These are phyloP conservation scores for Calidris pygmaea DNA, from an alignment of 2,113 vertebrate species.

Conservation along the genomic window DNA sequence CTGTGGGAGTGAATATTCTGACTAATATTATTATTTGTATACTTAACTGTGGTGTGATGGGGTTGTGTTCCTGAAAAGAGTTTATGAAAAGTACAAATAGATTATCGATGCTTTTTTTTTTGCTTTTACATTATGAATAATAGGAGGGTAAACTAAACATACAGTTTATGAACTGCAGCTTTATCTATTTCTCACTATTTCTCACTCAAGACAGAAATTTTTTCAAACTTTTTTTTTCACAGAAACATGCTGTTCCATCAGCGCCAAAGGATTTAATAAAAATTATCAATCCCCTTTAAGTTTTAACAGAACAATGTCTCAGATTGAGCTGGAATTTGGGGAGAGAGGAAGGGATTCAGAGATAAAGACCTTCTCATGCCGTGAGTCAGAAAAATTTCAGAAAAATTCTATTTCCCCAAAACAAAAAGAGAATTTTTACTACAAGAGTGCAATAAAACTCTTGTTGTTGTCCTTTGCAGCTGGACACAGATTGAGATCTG, in stretches of 20 bases:
- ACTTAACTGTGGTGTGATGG: constrained; percentile 7
- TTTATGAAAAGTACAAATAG: constrained; percentile 30
- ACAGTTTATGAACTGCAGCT: neutral
- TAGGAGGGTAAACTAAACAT: neutral
- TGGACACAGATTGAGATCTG: neutral
- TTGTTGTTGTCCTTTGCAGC: neutral
- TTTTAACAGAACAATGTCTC: neutral
- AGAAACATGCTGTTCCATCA: neutral
- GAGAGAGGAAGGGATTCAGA: neutral
- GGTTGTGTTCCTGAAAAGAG: constrained; percentile 39
- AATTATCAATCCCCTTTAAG: neutral
- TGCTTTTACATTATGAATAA: neutral
- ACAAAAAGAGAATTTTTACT: neutral
- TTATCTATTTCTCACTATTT: neutral
- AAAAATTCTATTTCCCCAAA: neutral
- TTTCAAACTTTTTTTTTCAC: neutral
- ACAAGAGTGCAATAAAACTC: neutral
- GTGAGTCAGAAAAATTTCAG: neutral
- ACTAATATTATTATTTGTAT: constrained; percentile 58
- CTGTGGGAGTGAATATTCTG: constrained; percentile 53
- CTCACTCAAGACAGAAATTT: neutral
- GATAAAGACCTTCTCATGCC: neutral
- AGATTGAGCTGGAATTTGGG: rapidly evolving
- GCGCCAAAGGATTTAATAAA: neutral
- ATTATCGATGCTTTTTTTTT: neutral